Evolutionary conservation across 2,888 invertebrate species (phyloP), one percentile per base, ranked within the genome.

Genomic region (Mythimna ferrago): DNA sequence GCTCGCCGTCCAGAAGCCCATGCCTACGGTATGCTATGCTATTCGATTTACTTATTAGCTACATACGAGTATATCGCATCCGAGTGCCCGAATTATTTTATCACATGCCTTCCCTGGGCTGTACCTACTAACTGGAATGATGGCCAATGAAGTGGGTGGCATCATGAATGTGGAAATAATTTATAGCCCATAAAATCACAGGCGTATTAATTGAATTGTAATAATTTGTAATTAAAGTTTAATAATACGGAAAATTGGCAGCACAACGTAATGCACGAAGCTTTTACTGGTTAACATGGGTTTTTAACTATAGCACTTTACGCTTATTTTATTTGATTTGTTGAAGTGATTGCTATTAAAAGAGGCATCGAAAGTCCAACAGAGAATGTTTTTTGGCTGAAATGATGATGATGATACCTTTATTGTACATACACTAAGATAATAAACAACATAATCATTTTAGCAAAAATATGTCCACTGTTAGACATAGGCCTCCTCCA

Each of bases 141-240:
- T 26, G 7, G 79, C 48, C 16, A 32, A n/a, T 73, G 61, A 60
- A 68, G 57, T 62, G 68, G 35, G 44, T 19, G 57, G 38, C 44
- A 78, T 78, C 77, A 79, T 74, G 80, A 69, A 80, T 71, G 71
- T 71, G 65, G 64, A 67, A 79, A 67, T 71, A 80, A 80, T 80
- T 80, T 68, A 80, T 80, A n/a, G 79, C 65, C 71, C 72, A 80
- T 79, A 58, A 71, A 80, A 72, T 76, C 67, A 76, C 61, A 38
- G 38, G 76, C 57, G 54, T 48, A 68, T 65, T 80, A 76, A 80
- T 80, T 68, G 79, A 80, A 80, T 68, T 72, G 76, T 80, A 65
- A 81, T 80, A 72, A 79, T 79, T 71, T 48, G 57, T 65, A 53
- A 79, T 79, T 76, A 71, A 71, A 65, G 67, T 65, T 76, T 76